A percentile compares a stretch with the other conserved stretches of the same genome.
phyloP scores from a whole-genome alignment of 2,113 vertebrate species.

The Mesoclemmys tuberculata region DNA sequence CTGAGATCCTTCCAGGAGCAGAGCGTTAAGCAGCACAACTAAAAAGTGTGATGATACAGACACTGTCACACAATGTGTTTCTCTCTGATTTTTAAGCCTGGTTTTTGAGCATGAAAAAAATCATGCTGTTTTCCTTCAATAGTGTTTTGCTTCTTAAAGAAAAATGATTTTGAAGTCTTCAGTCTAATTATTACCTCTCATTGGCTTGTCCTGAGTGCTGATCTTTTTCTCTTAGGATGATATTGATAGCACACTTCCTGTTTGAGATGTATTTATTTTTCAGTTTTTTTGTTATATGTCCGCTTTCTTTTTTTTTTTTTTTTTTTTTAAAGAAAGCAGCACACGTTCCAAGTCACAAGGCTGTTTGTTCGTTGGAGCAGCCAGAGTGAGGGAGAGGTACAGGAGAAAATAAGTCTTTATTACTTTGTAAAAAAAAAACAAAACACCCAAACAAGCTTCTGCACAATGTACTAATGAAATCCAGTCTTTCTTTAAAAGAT shows the following conservation, averaged over 20 bases:
- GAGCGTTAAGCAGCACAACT: not conserved
- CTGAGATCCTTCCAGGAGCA: not conserved
- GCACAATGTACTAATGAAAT: not conserved
- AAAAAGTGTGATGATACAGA: not conserved
- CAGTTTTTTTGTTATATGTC: not conserved
- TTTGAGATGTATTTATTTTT: not conserved
- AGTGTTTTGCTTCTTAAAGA: not conserved
- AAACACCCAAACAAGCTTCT: not conserved
- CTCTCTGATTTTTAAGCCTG: not conserved
- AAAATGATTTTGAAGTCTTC: not conserved
- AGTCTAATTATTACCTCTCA: not conserved
- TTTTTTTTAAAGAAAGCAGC: constrained; percentile 9
- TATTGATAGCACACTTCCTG: constrained; percentile 19
- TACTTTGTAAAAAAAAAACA: not conserved
- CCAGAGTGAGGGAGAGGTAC: not conserved
- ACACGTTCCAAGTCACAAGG: not conserved
- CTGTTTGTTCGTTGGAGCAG: not conserved
- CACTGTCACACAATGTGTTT: not conserved
- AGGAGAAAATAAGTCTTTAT: constrained; percentile 2
- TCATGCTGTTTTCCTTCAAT: not conserved
- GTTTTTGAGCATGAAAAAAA: not conserved
- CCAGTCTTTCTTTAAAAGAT: not conserved
- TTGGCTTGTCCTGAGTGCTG: not conserved
- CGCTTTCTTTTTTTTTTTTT: not conserved
- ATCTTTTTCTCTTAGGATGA: not conserved